Conservation (phyloP, 1,140 invertebrate genomes). For the Lineus longissimus region DNA sequence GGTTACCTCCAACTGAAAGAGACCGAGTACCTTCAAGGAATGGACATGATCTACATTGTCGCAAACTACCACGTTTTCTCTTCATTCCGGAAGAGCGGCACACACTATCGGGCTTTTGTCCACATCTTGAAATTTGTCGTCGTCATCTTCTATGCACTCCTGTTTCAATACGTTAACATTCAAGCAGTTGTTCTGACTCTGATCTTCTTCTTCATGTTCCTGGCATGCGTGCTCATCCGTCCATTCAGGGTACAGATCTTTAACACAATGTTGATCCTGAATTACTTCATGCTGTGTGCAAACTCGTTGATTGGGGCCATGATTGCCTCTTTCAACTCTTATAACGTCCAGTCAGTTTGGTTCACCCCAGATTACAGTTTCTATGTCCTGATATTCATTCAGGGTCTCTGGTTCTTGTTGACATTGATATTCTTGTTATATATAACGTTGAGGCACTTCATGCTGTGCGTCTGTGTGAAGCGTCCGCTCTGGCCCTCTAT, state of each 20-base stretch:
- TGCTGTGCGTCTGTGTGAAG: constrained; percentile 22
- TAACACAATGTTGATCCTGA: constrained; percentile 34
- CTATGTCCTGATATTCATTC: constrained; percentile 31
- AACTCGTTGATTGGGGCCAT: constrained; percentile 34
- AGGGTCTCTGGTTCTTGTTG: constrained; percentile 23
- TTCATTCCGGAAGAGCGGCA: constrained; percentile 36
- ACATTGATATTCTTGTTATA: constrained; percentile 29
- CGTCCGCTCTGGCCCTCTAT: constrained; percentile 42
- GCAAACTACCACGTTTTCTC: constrained; percentile 42
- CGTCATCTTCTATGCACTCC: constrained; percentile 31
- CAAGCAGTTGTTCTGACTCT: constrained; percentile 31
- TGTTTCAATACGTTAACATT: constrained; percentile 26
- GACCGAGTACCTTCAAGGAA: constrained; percentile 44
- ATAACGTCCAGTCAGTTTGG: constrained; percentile 35
- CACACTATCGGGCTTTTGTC: constrained; percentile 32
- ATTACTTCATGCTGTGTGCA: constrained; percentile 26
- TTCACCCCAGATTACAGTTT: constrained; percentile 38
- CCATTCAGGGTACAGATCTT: constrained; percentile 38
- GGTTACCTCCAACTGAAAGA: constrained; percentile 46
- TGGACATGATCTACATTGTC: constrained; percentile 39
- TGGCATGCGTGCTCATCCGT: constrained; percentile 27
- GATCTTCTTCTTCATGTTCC: constrained; percentile 24
- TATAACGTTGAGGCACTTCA: not conserved
- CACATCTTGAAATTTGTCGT: constrained; percentile 36
- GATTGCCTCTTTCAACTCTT: constrained; percentile 27